Conservation (phyloP, 2,888 invertebrate species). For the Drosophila neotestacea region DNA sequence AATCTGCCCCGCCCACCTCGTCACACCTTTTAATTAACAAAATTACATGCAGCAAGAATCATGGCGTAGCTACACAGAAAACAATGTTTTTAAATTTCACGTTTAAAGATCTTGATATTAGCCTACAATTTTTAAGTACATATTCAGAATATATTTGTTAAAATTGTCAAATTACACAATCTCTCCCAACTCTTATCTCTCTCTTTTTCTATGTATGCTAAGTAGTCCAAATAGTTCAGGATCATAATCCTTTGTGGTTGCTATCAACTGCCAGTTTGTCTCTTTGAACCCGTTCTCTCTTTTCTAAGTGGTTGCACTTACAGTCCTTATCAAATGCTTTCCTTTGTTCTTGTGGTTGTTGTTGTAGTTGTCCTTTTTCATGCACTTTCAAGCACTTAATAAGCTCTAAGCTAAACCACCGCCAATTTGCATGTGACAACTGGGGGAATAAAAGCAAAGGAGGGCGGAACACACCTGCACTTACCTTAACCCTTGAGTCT, state of each 20-base stretch:
- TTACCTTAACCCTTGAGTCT: conserved; percentile 73
- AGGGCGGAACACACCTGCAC: conserved; percentile 54
- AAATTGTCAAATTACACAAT: too few relatives aligned
- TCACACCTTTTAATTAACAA: conserved; percentile 79
- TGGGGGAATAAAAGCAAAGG: not conserved
- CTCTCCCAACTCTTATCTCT: too few relatives aligned
- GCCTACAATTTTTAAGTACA: too few relatives aligned
- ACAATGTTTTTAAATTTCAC: too few relatives aligned
- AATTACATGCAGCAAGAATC: conserved; percentile 49
- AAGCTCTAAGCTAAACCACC: conserved; percentile 70
- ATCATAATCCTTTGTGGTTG: conserved; percentile 14
- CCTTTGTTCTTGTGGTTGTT: not conserved
- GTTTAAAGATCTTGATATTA: too few relatives aligned
- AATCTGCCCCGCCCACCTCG: conserved; percentile 22
- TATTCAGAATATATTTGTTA: too few relatives aligned
- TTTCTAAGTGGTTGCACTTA: conserved; percentile 55
- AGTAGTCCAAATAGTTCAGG: too few relatives aligned
- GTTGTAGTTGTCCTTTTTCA: conserved; percentile 40
- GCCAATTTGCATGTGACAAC: conserved; percentile 62
- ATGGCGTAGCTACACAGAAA: not conserved
- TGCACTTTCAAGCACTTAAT: conserved; percentile 76
- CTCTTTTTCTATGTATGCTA: too few relatives aligned
- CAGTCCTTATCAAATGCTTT: conserved; percentile 30
- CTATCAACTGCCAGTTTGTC: conserved; percentile 32
- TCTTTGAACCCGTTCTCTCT: conserved; percentile 32